Evolutionary conservation across 2,797 vertebrate genomes (phyloP), one percentile per base, ranked within the genome.

Genomic region (Rhinella marina): DNA sequence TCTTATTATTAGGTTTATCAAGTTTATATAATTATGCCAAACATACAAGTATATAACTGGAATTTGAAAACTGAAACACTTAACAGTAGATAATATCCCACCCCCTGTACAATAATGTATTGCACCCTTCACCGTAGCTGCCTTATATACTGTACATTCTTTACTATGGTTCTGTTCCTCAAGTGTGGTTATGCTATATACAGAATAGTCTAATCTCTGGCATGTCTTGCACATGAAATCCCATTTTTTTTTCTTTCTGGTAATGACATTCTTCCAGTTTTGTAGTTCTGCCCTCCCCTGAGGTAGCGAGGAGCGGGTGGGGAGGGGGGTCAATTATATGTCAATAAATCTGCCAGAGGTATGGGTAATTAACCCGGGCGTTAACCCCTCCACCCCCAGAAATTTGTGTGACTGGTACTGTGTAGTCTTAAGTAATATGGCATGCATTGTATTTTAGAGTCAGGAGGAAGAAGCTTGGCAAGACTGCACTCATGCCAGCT

Each of bases 321-420:
- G 27, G 57, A 68, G 29, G 50, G 62, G 79, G 54, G 41, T 76
- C n/a, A 83, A 89, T 89, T 89, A 89, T 86, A 81, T 83, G 54
- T 48, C 80, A 72, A 83, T 89, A 83, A 86, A 89, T 89, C 80
- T 86, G 50, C 73, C 84, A 79, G 11, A 61, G 16, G 41, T 82
- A 86, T 48, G 68, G 84, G 29, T 82, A 86, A 83, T 89, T 89
- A 86, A 41, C 52, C 70, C 80, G 84, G 84, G 79, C 73, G 84
- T 82, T 89, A 83, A 83, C 88, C 73, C 72, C 80, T 78, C 84
- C 88, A 77, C 84, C 80, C 54, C 84, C 80, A 86, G 29, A 70
- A 48, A 56, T 84, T 32, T 62, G 29, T 88, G 13, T 85, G 56
- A 85, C 73, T 52, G 32, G 82, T 80, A 54, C 82, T 88, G n/a